phyloP scores from a whole-genome alignment of 2,113 vertebrate genomes.

The Meriones unguiculatus region DNA sequence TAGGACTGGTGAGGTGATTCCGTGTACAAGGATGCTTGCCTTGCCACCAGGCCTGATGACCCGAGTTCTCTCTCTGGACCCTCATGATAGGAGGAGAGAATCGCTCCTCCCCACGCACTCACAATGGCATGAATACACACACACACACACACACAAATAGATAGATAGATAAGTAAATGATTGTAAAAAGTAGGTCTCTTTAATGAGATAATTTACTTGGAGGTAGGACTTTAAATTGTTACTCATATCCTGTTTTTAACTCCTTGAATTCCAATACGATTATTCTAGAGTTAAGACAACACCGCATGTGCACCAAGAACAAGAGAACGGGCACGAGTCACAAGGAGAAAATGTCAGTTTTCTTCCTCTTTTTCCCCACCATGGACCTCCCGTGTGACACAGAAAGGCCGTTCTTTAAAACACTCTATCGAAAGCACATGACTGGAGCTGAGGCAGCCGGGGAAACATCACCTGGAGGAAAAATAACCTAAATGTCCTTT shows the following conservation, averaged over 20 bases:
- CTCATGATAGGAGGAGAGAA: neutral
- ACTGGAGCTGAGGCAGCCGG: neutral
- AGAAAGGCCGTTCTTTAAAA: neutral
- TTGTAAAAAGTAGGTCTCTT: neutral
- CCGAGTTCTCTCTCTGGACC: neutral
- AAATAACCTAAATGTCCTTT: constrained; percentile 32
- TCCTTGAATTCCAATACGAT: neutral
- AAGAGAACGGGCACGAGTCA: neutral
- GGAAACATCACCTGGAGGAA: neutral
- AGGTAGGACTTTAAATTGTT: neutral
- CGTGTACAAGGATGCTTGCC: neutral
- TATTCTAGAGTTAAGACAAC: neutral
- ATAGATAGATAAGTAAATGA: neutral
- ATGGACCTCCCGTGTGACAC: neutral
- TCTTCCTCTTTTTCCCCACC: neutral
- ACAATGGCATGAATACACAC: rapidly evolving
- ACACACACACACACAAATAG: neutral
- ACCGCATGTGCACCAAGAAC: neutral
- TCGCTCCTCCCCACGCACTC: too few relatives aligned
- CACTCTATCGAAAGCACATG: neutral
- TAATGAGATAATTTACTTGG: neutral
- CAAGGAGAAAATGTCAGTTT: neutral
- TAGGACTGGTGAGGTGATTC: neutral
- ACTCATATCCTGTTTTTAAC: neutral
- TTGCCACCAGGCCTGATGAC: neutral